Evolutionary conservation across 2,888 invertebrate genomes (phyloP), one percentile per base, ranked within the genome.

Genomic region (Polydesmus complanatus): DNA sequence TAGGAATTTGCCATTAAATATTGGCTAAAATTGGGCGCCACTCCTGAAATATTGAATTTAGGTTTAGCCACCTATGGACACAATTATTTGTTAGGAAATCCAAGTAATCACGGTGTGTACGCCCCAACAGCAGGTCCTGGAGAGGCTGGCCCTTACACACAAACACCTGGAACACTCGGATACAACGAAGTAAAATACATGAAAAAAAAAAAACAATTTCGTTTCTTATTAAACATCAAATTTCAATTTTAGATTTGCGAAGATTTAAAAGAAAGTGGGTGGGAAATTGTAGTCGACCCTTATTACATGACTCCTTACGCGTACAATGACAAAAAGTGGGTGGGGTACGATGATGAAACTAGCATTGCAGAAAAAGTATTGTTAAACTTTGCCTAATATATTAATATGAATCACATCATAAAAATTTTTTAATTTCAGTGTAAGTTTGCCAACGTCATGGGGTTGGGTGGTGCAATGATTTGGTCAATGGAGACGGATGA

Each of bases 61-160:
- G 88, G 89, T 0, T 72, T 87, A 27, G 83, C 83, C 0, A 77
- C 82, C 3, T 88, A 86, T 65, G 88, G 86, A 0, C 78, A 82
- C 58, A 78, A 82, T 0, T 89, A 83, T 66, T 81, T 78, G 0
- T 71, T 88, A 18, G 69, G 73, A 0, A 70, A 79, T 65, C 69
- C 65, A 0, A 67, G 73, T 0, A 75, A 78, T 25, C 66, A 70
- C 18, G 73, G 71, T 1, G 72, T 84, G 0, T 80, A 83, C 47
- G 80, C 83, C 0, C 74, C 80, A 0, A 74, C 79, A 0, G 62
- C 67, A n/a, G 83, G 82, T 0, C 74, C 78, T 0, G 84, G 84
- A 0, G 67, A 73, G 1, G 73, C 79, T 1, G 88, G 86, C 1
- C 80, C 78, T 0, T 84, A 79, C 68, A 85, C 86, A 0, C 71